Evolutionary conservation across 1,140 invertebrate genomes (phyloP).

Genomic region (Pissodes strobi): DNA sequence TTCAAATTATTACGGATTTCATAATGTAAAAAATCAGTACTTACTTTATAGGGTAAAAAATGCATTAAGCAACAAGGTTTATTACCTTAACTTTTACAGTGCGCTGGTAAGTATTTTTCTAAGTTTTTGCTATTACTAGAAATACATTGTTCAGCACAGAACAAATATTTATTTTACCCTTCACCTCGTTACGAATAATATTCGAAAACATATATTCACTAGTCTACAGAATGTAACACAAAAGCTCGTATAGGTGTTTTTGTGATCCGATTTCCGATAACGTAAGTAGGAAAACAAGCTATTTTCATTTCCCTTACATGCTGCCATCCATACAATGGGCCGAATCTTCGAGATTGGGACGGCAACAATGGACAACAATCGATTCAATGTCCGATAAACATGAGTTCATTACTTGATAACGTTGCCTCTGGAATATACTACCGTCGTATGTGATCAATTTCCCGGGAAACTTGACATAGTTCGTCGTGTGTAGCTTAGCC

Average conservation of each 20-base stretch:
- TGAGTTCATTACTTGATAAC: conserved; percentile 50
- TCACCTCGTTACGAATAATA: no score
- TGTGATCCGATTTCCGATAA: conserved; percentile 32
- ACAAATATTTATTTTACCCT: no score
- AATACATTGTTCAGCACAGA: no score
- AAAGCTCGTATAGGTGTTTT: conserved; percentile 6
- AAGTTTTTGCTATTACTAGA: no score
- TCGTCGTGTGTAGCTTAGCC: conserved; percentile 16
- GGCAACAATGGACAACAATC: conserved; percentile 48
- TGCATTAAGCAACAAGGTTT: no score
- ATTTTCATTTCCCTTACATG: conserved; percentile 46
- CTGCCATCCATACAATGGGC: conserved; percentile 36
- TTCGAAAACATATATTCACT: no score
- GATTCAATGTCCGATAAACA: conserved; percentile 47
- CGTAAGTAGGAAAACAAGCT: conserved; percentile 39
- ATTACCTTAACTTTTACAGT: no score
- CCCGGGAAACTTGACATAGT: conserved; percentile 29
- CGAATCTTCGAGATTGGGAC: conserved; percentile 42
- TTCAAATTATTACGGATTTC: no score
- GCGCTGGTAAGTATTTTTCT: no score
- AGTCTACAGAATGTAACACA: not conserved
- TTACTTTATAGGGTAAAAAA: no score
- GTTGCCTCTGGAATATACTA: conserved; percentile 32
- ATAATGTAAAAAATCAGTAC: no score
- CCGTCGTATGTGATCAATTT: conserved; percentile 32